phyloP scores from a whole-genome alignment of 2,113 vertebrate genomes.

The Rhinoptilus africanus region DNA sequence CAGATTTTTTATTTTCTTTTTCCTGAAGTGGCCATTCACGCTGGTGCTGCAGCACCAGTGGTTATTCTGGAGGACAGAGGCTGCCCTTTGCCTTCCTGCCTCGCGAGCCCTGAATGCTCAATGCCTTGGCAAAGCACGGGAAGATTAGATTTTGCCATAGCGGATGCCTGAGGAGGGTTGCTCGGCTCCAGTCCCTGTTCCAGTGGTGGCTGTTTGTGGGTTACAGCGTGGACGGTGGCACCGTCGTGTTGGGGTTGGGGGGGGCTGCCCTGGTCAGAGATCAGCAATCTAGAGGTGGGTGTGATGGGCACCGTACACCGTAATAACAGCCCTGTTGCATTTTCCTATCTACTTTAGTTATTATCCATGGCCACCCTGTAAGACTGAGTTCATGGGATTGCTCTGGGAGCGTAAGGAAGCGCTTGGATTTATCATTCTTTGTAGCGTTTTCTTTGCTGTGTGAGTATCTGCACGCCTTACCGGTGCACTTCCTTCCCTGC shows the following conservation, averaged over 20 bases:
- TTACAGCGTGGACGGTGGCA: fast-evolving
- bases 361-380: fast-evolving
- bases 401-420: not conserved
- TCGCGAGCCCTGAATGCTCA: fast-evolving
- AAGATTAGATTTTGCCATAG: fast-evolving
- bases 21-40: not conserved
- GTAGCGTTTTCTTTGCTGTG: not conserved
- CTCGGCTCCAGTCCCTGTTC: fast-evolving
- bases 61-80: not conserved
- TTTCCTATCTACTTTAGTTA: not conserved
- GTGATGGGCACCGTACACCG: fast-evolving
- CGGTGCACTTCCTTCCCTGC: not conserved
- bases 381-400: not conserved
- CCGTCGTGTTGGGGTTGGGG: fast-evolving
- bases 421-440: not conserved
- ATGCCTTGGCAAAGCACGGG: fast-evolving
- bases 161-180: not conserved
- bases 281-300: fast-evolving
- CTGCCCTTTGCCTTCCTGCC: not conserved
- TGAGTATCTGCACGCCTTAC: not conserved
- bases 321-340: not conserved
- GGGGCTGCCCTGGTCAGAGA: not conserved
- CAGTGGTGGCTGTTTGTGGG: not conserved
- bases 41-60: not conserved
- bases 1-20: not conserved